Conservation (phyloP, 2,113 vertebrate genomes). For the Aptenodytes forsteri region DNA sequence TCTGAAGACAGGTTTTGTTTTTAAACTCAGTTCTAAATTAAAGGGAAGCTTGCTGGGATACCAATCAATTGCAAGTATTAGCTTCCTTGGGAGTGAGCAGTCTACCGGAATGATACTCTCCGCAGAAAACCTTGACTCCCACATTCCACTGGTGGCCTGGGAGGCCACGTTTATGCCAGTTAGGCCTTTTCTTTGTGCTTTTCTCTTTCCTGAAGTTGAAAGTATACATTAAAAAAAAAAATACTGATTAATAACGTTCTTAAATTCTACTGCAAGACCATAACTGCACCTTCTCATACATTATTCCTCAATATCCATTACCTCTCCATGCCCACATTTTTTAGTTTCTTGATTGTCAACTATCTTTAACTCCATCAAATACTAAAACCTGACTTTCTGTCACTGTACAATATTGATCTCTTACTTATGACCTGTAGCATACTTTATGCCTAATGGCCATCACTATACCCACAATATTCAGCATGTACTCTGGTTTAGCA, state of each 20-base stretch:
- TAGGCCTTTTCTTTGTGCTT: background rate
- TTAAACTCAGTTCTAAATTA: background rate
- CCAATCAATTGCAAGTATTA: background rate
- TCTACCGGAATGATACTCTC: accelerated
- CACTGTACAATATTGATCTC: background rate
- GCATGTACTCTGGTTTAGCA: background rate
- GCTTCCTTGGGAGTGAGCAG: background rate
- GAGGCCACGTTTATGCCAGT: background rate
- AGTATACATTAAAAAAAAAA: constrained; percentile 36
- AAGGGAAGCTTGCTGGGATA: background rate
- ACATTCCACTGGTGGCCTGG: background rate
- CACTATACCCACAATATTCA: background rate
- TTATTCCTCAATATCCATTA: background rate
- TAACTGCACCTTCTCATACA: background rate
- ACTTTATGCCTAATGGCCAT: background rate
- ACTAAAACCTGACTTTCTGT: background rate
- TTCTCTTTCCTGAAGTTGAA: constrained; percentile 5
- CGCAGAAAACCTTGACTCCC: background rate
- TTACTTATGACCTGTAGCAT: background rate
- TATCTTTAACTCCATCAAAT: background rate
- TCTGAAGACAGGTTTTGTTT: background rate
- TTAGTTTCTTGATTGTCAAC: constrained; percentile 29
- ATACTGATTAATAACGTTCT: constrained; percentile 15
- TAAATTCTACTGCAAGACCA: constrained; percentile 35
- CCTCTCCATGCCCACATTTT: background rate